phyloP scores from a whole-genome alignment of 2,113 vertebrate genomes.

The Acinonyx jubatus region DNA sequence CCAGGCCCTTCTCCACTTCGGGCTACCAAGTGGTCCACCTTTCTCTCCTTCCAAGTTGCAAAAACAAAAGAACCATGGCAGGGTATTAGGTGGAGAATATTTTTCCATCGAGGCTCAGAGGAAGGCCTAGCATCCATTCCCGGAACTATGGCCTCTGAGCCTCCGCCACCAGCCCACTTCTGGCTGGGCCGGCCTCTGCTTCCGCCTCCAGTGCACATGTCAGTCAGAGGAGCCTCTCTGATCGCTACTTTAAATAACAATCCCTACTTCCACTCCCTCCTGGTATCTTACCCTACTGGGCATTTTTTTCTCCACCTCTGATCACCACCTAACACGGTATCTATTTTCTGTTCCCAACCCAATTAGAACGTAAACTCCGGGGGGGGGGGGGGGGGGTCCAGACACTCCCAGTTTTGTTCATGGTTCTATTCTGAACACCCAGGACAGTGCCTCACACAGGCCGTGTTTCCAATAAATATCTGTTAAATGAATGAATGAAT shows the following conservation, averaged over 20 bases:
- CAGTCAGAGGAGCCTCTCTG: background rate
- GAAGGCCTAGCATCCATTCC: background rate
- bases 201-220: background rate
- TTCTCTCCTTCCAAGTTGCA: background rate
- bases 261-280: background rate
- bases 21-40: background rate
- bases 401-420: background rate
- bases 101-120: background rate
- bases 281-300: background rate
- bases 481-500: background rate
- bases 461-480: background rate
- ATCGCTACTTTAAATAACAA: background rate
- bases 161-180: background rate
- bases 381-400: background rate
- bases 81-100: background rate
- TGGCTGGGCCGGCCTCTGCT: background rate
- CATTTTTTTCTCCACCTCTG: background rate
- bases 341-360: background rate
- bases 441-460: background rate
- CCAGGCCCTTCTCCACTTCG: background rate
- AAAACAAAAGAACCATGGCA: background rate
- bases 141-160: background rate
- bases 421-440: background rate
- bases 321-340: background rate
- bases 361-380: background rate